These are phyloP conservation scores for Notothenia coriiceps DNA, from an alignment of 2,113 vertebrate genomes.

Conservation along the genomic window DNA sequence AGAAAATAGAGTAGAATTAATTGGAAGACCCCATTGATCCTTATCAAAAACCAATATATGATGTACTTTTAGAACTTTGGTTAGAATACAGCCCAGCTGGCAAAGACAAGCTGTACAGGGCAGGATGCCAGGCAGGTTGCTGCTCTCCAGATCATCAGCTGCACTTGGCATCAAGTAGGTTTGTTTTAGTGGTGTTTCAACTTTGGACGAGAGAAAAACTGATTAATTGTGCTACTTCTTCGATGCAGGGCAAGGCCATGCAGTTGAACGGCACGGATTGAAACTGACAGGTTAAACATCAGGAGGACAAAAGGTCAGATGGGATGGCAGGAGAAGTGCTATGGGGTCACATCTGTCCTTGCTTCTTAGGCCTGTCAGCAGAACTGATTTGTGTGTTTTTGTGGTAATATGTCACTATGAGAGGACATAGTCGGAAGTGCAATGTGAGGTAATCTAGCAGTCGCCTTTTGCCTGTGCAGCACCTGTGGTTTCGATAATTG, in stretches of 20 bases:
- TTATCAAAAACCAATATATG: conserved; percentile 28
- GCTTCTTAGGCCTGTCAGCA: neutral
- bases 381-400: neutral
- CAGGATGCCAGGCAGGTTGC: conserved; percentile 42
- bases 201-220: neutral
- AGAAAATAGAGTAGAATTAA: neutral
- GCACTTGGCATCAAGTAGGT: conserved; percentile 26
- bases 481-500: conserved; percentile 8
- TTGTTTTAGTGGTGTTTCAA: conserved; percentile 33
- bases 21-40: neutral
- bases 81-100: conserved; percentile 14
- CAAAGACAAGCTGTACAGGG: conserved; percentile 16
- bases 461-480: conserved; percentile 12
- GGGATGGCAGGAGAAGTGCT: neutral
- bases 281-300: neutral
- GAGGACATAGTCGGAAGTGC: neutral
- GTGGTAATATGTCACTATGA: neutral
- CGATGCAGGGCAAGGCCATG: neutral
- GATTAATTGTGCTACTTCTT: neutral
- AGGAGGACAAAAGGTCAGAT: neutral
- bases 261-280: neutral
- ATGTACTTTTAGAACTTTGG: conserved; percentile 41
- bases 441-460: neutral
- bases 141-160: conserved; percentile 37
- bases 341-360: neutral